Percentiles rank a stretch among this genome's conserved stretches.
Conservation (phyloP, 2,113 vertebrate genomes). For the Archocentrus centrarchus region DNA sequence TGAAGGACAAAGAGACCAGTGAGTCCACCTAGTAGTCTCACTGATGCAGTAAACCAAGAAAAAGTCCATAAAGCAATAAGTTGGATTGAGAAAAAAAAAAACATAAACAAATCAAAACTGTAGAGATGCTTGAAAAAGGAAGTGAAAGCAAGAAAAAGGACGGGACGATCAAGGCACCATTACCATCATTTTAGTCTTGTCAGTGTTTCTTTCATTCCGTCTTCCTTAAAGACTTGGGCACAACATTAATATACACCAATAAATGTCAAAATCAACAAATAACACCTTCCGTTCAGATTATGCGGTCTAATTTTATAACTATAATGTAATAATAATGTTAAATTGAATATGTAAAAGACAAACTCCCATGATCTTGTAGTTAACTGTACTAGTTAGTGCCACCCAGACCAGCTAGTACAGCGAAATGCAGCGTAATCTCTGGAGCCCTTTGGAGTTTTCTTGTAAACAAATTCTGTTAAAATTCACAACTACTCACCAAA, state of each 20-base stretch:
- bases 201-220: not conserved
- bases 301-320: no score
- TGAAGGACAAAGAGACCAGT: not conserved
- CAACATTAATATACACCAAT: not conserved
- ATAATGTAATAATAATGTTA: no score
- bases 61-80: not conserved
- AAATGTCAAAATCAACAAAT: not conserved
- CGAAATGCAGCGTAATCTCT: not conserved
- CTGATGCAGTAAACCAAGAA: not conserved
- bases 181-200: not conserved
- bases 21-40: not conserved
- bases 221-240: not conserved
- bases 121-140: not conserved
- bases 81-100: not conserved
- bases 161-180: accelerated
- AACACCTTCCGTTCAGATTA: no score
- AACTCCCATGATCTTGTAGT: not conserved
- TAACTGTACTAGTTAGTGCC: not conserved
- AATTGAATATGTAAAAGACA: no score
- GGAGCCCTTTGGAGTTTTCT: constrained; percentile 3
- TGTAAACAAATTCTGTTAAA: not conserved
- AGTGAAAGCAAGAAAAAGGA: not conserved
- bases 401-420: not conserved
- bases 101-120: not conserved
- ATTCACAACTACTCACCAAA: not conserved